Evolutionary conservation across 2,888 invertebrate species (phyloP), one percentile per base, ranked within the genome.

Genomic region (Ophioninae sp.): DNA sequence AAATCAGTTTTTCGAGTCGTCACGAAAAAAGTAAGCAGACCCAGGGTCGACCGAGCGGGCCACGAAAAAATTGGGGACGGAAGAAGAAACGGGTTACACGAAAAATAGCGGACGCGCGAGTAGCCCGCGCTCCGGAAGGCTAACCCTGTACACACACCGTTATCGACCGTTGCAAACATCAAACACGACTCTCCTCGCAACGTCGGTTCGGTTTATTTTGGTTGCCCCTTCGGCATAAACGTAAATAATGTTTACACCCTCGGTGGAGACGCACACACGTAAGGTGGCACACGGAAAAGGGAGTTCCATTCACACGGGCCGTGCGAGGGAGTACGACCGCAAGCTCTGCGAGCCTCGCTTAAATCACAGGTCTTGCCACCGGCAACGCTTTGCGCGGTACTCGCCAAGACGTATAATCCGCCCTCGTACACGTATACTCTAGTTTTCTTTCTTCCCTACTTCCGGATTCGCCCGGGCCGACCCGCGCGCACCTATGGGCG

Each of bases 291-390:
- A 44, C 44, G 21, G 41, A 73, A 68, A 41, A 68, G 57, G 23
- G 64, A 67, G 67, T 56, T 75, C 69, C 44, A 76, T 79, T 79
- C 65, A 79, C 70, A 75, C 59, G 79, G 67, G 75, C 75, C 72
- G 79, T 82, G 79, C 61, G 50, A 64, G 56, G 70, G 67, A 73
- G 68, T 61, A 59, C 57, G 13, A 65, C 39, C 41, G 76, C 72
- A 72, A 81, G 74, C 80, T 81, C 74, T 64, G 64, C 83, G 79
- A 57, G 79, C 77, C 68, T 83, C 81, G 41, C 83, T 83, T 81
- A 78, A 83, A 83, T 81, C 81, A 81, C 74, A 68, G 78, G 69
- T 65, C 74, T 81, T 80, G 77, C 81, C 78, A 74, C 78, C 73
- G 64, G 77, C 73, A 68, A 44, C 77, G 80, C 64, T 79, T 62